Evolutionary conservation across 2,797 vertebrate genomes (phyloP).

Genomic region (Halcyon leucocephala): DNA sequence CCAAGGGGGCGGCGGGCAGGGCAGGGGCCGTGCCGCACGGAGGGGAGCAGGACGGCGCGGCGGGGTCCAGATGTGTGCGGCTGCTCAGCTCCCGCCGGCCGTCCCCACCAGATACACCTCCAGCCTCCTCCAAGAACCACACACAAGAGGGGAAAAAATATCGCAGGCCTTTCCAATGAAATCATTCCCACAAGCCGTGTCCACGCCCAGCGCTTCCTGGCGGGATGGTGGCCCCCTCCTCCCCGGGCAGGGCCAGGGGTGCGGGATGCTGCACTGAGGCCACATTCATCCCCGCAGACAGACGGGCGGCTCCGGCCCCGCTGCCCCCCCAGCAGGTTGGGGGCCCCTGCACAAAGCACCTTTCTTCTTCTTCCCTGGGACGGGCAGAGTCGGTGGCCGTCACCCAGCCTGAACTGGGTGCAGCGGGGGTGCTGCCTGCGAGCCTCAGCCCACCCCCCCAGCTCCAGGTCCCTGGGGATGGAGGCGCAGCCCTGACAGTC

Average conservation of each 20-base stretch:
- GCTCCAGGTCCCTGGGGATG: background rate
- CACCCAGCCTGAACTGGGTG: constrained; percentile 16
- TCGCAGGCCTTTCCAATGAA: constrained; percentile 94
- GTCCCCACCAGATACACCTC: constrained; percentile 78
- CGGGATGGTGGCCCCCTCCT: constrained; percentile 77
- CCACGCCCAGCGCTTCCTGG: constrained; percentile 90
- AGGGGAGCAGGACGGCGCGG: background rate
- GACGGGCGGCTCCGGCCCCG: constrained; percentile 80
- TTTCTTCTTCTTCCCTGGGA: constrained; percentile 87
- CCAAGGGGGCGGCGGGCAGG: background rate
- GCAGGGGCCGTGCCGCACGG: background rate
- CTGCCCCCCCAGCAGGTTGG: constrained; percentile 46
- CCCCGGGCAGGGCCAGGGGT: constrained; percentile 74
- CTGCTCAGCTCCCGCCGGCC: constrained; percentile 67
- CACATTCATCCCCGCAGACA: constrained; percentile 90
- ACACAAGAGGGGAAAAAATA: constrained; percentile 84
- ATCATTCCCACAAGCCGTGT: constrained; percentile 91
- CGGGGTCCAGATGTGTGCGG: constrained; percentile 33
- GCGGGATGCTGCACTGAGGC: constrained; percentile 89
- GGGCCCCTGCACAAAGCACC: constrained; percentile 90
- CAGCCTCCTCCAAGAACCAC: constrained; percentile 92
- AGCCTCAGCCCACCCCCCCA: constrained; percentile 29
- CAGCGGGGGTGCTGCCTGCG: background rate
- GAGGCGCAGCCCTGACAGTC: background rate
- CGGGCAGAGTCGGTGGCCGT: background rate